Evolutionary conservation across 2,888 invertebrate genomes (phyloP), one percentile per base, ranked within the genome.

Genomic region (Chorisops tibialis): DNA sequence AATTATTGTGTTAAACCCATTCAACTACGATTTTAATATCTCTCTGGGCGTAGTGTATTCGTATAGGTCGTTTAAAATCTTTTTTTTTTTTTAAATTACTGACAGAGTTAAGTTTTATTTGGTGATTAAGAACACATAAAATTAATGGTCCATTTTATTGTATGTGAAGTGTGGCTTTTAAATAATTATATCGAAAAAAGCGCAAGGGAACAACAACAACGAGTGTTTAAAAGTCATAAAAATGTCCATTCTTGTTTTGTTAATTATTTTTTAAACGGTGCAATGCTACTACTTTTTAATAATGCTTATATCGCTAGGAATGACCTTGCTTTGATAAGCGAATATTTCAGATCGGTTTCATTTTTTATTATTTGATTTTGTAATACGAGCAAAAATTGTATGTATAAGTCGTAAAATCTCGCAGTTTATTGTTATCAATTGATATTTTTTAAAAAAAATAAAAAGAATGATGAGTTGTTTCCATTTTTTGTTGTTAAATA

Each of bases 111-210:
- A 64, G 61, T 43, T 65, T 65, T 65, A 65, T 65, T 63, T 63
- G 62, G 60, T 63, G 65, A 63, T 63, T 65, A 65, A 65, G 60
- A 56, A 62, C 49, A 54, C 65, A 65, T 65, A 65, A 63, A 65
- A 61, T 61, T 65, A 65, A 63, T 63, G 63, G 48, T 35, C 59
- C 63, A 47, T 65, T 65, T 65, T 63, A 65, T 65, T 61, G 60
- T 61, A 54, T 60, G 49, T 39, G 63, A 58, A 58, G 62, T 38
- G 59, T 59, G 48, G 30, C 11, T 50, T 62, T 50, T 58, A 58
- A n/a, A n/a, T 41, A 58, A 39, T 50, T 47, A 38, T 59, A 48
- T 30, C 30, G 14, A 56, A n/a, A 12, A 56, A 43, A 56, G 21
- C 19, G n/a, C 19, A 21, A 14, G 38, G 6, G 6, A 30, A 21